Percentiles rank a stretch among this genome's conserved stretches.
These are phyloP conservation scores for Gambusia affinis DNA, from an alignment of 2,113 vertebrate genomes.

Conservation along the genomic window DNA sequence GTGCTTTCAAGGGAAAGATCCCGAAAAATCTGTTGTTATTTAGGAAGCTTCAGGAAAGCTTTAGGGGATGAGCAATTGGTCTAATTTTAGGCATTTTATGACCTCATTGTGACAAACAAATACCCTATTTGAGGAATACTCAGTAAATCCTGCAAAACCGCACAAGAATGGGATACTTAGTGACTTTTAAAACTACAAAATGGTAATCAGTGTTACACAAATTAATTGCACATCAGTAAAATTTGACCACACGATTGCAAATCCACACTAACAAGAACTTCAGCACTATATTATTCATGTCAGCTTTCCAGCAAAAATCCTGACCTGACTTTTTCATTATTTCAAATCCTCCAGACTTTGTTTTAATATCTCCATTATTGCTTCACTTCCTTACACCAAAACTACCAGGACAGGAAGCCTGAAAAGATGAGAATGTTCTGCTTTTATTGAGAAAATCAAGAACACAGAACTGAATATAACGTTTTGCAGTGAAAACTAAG, in stretches of 20 bases:
- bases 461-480: too few relatives aligned
- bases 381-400: too few relatives aligned
- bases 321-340: neutral
- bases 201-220: neutral
- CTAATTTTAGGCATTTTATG: conserved; percentile 47
- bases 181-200: neutral
- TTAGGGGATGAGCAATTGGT: conserved; percentile 44
- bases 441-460: too few relatives aligned
- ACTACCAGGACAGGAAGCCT: too few relatives aligned
- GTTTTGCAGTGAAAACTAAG: too few relatives aligned
- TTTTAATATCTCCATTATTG: neutral
- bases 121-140: neutral
- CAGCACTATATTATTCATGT: neutral
- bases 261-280: neutral
- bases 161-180: neutral
- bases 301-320: neutral
- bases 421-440: too few relatives aligned
- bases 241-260: neutral
- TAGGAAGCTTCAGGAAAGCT: conserved; percentile 15
- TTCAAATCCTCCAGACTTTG: neutral
- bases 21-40: conserved; percentile 24
- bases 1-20: conserved; percentile 14
- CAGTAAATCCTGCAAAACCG: neutral
- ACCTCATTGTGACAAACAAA: neutral
- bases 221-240: neutral